These are phyloP conservation scores for Dasysyrphus albostriatus DNA, from an alignment of 2,888 invertebrate species.

Conservation along the genomic window DNA sequence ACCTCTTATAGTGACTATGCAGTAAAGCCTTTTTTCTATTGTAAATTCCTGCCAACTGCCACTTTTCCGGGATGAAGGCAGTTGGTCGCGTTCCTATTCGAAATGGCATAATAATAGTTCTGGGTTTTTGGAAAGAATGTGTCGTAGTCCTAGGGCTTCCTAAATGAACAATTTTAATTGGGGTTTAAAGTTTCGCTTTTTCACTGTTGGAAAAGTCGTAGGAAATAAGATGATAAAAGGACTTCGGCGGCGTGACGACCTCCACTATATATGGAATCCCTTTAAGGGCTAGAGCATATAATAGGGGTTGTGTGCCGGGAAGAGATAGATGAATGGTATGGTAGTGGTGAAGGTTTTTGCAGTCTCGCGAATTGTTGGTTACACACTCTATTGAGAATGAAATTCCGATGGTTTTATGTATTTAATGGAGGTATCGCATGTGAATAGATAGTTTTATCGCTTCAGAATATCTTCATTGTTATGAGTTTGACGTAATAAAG, in stretches of 20 bases:
- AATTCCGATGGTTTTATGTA: constrained; percentile 72
- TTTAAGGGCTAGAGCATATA: neutral
- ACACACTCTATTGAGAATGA: constrained; percentile 71
- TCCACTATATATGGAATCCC: constrained; percentile 26
- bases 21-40: constrained; percentile 9
- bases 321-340: neutral
- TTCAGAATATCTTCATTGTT: constrained; percentile 74
- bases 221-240: constrained; percentile 66
- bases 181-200: constrained; percentile 65
- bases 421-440: constrained; percentile 74
- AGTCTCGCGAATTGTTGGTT: constrained; percentile 64
- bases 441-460: constrained; percentile 74
- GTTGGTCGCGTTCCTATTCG: constrained; percentile 22
- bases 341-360: neutral
- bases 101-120: constrained; percentile 41
- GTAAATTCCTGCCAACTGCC: constrained; percentile 42
- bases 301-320: neutral
- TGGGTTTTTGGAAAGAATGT: constrained; percentile 47
- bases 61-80: constrained; percentile 36
- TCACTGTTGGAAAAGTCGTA: constrained; percentile 46
- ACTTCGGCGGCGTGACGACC: constrained; percentile 39
- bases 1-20: constrained; percentile 32
- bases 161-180: constrained; percentile 69
- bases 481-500: constrained; percentile 73
- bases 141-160: constrained; percentile 28